Base-by-base conservation (phyloP, 1,140 invertebrate species). In the Trichomalopsis sarcophagae region DNA sequence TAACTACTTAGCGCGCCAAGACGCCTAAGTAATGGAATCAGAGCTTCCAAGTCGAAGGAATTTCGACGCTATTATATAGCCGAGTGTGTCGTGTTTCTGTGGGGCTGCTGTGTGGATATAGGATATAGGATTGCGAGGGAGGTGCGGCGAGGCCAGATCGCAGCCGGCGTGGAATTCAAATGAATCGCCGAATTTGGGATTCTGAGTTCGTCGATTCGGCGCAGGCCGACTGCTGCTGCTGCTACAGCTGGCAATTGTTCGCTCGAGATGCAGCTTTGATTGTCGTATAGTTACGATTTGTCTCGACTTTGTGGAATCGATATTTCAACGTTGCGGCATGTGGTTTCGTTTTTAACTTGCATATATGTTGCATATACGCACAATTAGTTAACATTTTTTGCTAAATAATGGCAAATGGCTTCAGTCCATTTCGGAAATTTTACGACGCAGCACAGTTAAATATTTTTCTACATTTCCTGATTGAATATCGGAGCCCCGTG, bases 161-260 rank as follows among this genome's bases (percentile, higher is more conserved):
- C 55, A 62, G 47, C 21, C 40, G 36, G 23, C 55, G 36, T 30
- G 33, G 84, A 81, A 85, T 81, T 81, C 14, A 80, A 81, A 85
- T 85, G 84, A 80, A 74, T 66, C 69, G 47, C 0, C 50, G 68
- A 84, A 79, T 80, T 76, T 75, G 36, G 40, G n/a, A 80, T 81
- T 82, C 68, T 27, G 27, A 62, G 23, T 23, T 5, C n/a, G 36
- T 30, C 55, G 75, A 30, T 71, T 21, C 33, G 2, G 33, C 33
- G 33, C 21, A 11, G 55, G 55, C 21, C 55, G 55, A 17, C 55
- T 62, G 21, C 21, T 17, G 14, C 47, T 17, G 14, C 47, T 62
- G 55, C 21, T 62, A 62, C 55, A 62, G 14, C 21, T 62, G 55
- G 21, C 55, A 68, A 80, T 84, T 80, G 47, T 84, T 84, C 76